These are phyloP conservation scores for Mercenaria mercenaria DNA, from an alignment of 1,140 invertebrate genomes.

Conservation along the genomic window DNA sequence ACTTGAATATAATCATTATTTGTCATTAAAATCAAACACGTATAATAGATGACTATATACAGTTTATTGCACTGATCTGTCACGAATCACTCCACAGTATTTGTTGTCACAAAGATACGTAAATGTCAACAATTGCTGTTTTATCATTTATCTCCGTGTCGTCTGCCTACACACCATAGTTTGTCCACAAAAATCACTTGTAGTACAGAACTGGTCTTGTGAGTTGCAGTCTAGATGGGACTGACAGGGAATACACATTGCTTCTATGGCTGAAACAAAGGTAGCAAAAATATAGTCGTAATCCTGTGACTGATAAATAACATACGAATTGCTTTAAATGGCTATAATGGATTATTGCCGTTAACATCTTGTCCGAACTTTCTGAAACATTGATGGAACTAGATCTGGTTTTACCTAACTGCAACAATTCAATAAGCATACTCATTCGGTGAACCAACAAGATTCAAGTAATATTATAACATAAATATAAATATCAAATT, in stretches of 20 bases:
- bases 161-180: not conserved
- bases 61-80: not conserved
- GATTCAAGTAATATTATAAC: no score
- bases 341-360: no score
- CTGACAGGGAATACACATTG: not conserved
- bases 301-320: no score
- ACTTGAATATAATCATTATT: no score
- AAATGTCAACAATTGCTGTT: not conserved
- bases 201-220: constrained; percentile 23
- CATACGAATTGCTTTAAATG: no score
- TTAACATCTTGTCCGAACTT: no score
- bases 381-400: no score
- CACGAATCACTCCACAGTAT: not conserved
- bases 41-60: not conserved
- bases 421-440: no score
- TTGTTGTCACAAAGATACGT: not conserved
- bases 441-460: no score
- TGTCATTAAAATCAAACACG: not conserved
- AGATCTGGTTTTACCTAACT: no score
- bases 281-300: no score
- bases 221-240: constrained; percentile 22
- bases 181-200: not conserved
- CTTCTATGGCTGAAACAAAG: constrained; percentile 13
- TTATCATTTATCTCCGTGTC: not conserved
- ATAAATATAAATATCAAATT: no score